phyloP scores from a whole-genome alignment of 53 echinoderm and acorn worm species.

The Echinometra lucunter region DNA sequence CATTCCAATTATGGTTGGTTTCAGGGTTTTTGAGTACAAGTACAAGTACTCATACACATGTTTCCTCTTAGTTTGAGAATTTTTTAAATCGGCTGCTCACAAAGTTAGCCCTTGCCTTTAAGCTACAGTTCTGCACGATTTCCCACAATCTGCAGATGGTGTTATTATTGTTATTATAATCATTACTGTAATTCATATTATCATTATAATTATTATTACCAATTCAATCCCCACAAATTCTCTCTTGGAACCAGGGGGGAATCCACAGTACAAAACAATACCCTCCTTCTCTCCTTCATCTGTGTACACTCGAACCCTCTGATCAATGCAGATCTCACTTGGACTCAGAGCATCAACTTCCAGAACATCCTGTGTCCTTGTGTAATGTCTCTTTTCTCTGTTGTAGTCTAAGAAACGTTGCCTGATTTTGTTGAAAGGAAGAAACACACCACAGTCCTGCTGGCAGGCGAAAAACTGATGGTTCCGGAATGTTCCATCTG shows the following conservation, averaged over 20 bases:
- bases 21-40: no score
- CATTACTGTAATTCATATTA: no score
- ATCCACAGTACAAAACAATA: constrained; percentile 24
- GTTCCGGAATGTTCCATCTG: constrained; percentile 75
- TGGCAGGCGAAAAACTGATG: constrained; percentile 61
- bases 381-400: background rate
- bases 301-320: constrained; percentile 36
- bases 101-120: no score
- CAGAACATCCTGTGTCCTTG: background rate
- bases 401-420: background rate
- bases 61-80: no score
- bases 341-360: background rate
- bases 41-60: no score
- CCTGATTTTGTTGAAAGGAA: constrained; percentile 68
- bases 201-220: background rate
- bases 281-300: constrained; percentile 37
- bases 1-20: no score
- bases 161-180: no score
- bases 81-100: no score
- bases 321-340: background rate
- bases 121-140: no score
- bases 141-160: no score
- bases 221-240: constrained; percentile 43
- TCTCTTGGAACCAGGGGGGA: background rate
- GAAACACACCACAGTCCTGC: constrained; percentile 78